Evolutionary conservation across 2,797 vertebrate species (phyloP).

Genomic region (Staurois parvus): DNA sequence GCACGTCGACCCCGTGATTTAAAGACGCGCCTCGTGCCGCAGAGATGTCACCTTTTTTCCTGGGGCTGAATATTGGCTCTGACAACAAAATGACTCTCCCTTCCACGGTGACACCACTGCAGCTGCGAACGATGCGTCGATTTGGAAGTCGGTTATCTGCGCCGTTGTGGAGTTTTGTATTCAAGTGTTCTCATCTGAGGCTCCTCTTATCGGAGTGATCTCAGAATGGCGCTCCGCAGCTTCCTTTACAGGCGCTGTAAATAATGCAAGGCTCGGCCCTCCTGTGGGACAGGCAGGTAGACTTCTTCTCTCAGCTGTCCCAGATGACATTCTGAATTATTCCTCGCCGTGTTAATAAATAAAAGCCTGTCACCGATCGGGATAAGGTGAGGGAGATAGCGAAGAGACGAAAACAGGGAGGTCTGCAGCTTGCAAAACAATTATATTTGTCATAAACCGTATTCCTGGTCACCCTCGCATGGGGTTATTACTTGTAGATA

Average conservation of each 20-base stretch:
- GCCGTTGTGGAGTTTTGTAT: slow-evolving; percentile 59
- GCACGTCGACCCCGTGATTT: not conserved
- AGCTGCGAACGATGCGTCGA: slow-evolving; percentile 64
- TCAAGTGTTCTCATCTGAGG: slow-evolving; percentile 29
- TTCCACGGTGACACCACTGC: slow-evolving; percentile 66
- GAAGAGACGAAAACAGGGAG: not conserved
- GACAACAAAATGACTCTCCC: not conserved
- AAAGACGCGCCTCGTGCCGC: not conserved
- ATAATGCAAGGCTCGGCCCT: slow-evolving; percentile 59
- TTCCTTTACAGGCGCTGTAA: slow-evolving; percentile 48
- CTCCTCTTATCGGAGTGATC: slow-evolving; percentile 53
- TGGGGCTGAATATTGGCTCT: not conserved
- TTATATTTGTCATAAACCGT: not conserved
- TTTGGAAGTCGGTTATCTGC: slow-evolving; percentile 54
- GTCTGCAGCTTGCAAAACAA: not conserved
- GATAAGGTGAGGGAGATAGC: not conserved
- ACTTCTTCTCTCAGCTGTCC: slow-evolving; percentile 17
- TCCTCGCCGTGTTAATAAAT: not conserved
- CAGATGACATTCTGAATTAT: slow-evolving; percentile 29
- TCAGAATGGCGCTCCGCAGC: slow-evolving; percentile 56
- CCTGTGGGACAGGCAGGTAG: slow-evolving; percentile 58
- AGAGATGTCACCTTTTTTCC: not conserved
- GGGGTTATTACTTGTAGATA: not conserved
- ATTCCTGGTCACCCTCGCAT: not conserved
- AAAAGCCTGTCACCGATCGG: not conserved